Evolutionary conservation across 2,113 vertebrate genomes (phyloP), one percentile per base, ranked within the genome.

Genomic region (Dromiciops gliroides): DNA sequence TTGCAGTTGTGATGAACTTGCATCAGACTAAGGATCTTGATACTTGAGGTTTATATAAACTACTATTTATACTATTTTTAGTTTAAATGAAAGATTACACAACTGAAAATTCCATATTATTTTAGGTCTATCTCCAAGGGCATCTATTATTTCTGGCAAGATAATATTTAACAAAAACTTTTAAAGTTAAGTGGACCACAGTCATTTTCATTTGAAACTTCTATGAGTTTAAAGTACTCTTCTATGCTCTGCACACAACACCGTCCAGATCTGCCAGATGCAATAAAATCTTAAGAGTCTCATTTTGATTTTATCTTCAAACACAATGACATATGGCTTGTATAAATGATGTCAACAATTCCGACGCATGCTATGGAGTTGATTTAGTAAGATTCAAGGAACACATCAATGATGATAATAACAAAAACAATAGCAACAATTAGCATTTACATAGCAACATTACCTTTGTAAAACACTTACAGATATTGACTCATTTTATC

Each of bases 61-160:
- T 92, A 49, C 95, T 92, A 94, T 96, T 95, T 91, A 92, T 88
- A 91, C 95, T 98, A 98, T 98, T 98, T 98, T 98, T 98, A 98
- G 94, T 90, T 98, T 98, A 95, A 97, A 97, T 95, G 94, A 96
- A 97, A 98, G 98, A 97, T 97, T 97, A 96, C 96, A 95, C 31
- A 90, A 95, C 95, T 67, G 93, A 96, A 97, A 96, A 95, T 90
- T 91, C n/a, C 95, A 96, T 98, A 97, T 98, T 98, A 97, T 98
- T 98, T 98, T 98, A 98, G 98, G 95, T 98, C 97, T 96, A 96
- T 95, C 94, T 98, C 97, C 98, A 97, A 96, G 95, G 98, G 96
- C 75, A 97, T 95, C 89, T 97, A 96, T 98, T 98, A 98, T 98
- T 98, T 97, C 97, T 96, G 97, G 95, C 90, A 95, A 97, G 83